Base-by-base conservation (phyloP, 2,113 vertebrate genomes). In the Reinhardtius hippoglossoides region DNA sequence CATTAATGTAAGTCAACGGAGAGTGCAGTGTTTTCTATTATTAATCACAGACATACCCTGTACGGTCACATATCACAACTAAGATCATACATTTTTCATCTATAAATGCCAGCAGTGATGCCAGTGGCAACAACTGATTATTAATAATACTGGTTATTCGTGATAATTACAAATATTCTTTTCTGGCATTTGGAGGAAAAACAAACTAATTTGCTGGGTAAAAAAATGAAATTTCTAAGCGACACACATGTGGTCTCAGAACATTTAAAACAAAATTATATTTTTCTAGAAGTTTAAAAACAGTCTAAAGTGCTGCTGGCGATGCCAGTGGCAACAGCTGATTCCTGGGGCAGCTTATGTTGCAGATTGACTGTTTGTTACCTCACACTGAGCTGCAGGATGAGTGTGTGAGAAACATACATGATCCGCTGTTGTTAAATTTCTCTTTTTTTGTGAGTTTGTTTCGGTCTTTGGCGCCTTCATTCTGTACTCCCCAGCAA, bases 271-370 rank as follows among this genome's bases (percentile, higher is more conserved):
- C 9, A 21, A 67, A 79, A 62, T 67, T 9, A 24, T 56, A 24
- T 4, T 71, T 56, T 74, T 44, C 31, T 31, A 31, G 31, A 8
- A 31, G 37, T 69, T 76, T 10, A 60, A 56, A 75, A 81, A 60
- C 31, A 80, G 55, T 54, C 64, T 13, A 56, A 82, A 74, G 35
- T 67, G 78, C 82, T 69, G 35, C 27, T 14, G 18, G 87, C 80
- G 61, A 68, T 9, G 85, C 85, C 78, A 23, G 20, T 60, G 69
- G 85, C 82, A 84, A 80, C 68, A 67, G 31, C 54, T 67, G 78
- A 77, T 81, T 83, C n/a, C 64, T 70, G 50, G 35, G 71, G 74
- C 70, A 61, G 55, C 40, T 31, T 16, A 54, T 70, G 73, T 71
- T 67, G 66, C 68, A 82, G 46, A 64, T 15, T 50, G 56, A 79